Percentiles rank a stretch among this genome's conserved stretches.
Evolutionary conservation across 2,797 vertebrate genomes (phyloP).

Genomic region (Vespertilio murinus): DNA sequence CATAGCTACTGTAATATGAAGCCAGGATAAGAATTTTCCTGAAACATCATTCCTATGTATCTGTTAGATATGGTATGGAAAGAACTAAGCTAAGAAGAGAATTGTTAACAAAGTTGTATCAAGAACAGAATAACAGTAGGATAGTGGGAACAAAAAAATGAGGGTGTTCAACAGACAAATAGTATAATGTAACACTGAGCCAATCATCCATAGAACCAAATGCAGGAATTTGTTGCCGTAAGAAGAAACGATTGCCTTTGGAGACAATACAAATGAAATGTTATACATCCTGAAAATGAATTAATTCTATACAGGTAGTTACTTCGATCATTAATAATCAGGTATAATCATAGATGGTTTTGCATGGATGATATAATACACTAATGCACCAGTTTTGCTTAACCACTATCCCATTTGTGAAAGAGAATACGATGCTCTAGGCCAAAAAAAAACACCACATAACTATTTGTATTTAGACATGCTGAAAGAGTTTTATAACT

Average conservation of each 20-base stretch:
- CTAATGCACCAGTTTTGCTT: background rate
- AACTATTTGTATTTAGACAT: background rate
- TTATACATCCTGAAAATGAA: background rate
- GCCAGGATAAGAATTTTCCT: background rate
- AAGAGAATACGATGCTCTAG: background rate
- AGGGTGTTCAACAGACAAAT: background rate
- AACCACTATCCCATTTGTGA: background rate
- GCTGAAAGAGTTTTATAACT: background rate
- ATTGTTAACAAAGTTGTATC: background rate
- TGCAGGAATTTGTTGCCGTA: too few relatives aligned
- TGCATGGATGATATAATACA: background rate
- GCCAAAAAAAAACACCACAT: background rate
- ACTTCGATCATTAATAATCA: slow-evolving; percentile 4
- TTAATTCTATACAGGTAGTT: background rate
- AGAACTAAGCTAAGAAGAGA: background rate
- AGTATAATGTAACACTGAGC: background rate
- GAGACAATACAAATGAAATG: background rate
- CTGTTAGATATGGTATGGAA: background rate
- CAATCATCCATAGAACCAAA: background rate
- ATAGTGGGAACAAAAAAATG: background rate
- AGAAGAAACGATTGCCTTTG: background rate
- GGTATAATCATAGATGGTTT: background rate
- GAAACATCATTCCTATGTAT: background rate
- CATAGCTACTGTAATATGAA: background rate
- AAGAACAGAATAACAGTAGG: background rate